Base-by-base conservation (phyloP, 2,797 vertebrate species). In the Tachyglossus aculeatus region DNA sequence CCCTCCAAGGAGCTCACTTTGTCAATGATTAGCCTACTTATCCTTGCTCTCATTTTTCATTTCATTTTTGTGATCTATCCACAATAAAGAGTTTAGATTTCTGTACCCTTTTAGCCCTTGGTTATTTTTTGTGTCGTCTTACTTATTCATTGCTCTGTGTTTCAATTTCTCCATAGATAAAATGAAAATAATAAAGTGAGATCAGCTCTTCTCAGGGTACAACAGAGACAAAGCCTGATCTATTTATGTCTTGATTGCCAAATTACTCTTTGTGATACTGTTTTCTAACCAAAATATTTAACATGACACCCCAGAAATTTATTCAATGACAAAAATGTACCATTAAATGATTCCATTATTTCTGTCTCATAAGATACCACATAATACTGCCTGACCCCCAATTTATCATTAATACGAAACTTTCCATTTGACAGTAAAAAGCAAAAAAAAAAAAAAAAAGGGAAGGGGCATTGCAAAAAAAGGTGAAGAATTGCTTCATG, bases 401-500 rank as follows among this genome's bases (percentile, higher is more conserved):
- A 38, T 44, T 77, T 78, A 59, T 1, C 22, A 34, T 37, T 19
- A 48, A 50, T 74, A 77, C 33, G 77, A 86, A 87, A 80, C 43
- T 80, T 77, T 47, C 22, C 54, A 69, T 62, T 52, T 85, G 51
- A 73, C 76, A 78, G 74, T 79, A n/a, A n/a, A n/a, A n/a, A 78
- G 19, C 40, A 39, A 24, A 62, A 87, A 62, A 11, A 34, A 77
- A 79, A 71, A 68, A 39, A 51, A 79, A 65, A 71, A 47, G 4
- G 25, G 25, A 25, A 39, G 13, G 67, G 61, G 67, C 15, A 43
- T 47, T 77, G 9, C 70, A 87, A 78, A 80, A 84, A 51, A 86
- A 88, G 76, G 81, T 55, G 41, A 22, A 85, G 73, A 85, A 81
- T 82, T 63, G 36, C 43, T 82, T 87, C 78, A 85, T 83, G 67